Evolutionary conservation across 2,113 vertebrate genomes (phyloP).

Genomic region (Delphinus delphis): DNA sequence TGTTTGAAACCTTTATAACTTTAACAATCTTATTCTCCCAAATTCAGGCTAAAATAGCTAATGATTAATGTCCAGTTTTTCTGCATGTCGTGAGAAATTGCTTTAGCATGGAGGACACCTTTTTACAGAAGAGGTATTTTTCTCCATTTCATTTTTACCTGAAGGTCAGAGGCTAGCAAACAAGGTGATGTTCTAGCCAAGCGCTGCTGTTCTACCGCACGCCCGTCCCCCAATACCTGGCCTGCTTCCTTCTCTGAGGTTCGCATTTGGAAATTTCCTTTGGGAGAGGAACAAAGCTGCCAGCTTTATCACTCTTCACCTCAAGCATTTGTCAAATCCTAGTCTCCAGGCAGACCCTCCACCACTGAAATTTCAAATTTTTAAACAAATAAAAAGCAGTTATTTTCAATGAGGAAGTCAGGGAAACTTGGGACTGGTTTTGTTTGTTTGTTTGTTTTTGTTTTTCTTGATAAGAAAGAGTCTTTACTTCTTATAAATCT

Average conservation of each 20-base stretch:
- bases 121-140: background rate
- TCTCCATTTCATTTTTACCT: background rate
- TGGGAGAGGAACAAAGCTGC: background rate
- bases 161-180: background rate
- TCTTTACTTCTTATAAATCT: background rate
- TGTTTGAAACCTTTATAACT: background rate
- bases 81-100: background rate
- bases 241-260: background rate
- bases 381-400: background rate
- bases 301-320: background rate
- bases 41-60: background rate
- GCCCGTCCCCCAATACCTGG: rapidly evolving
- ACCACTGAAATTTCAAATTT: background rate
- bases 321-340: background rate
- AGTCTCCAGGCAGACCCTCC: background rate
- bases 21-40: background rate
- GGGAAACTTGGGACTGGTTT: background rate
- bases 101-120: background rate
- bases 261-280: background rate
- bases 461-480: background rate
- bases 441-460: too few species aligned
- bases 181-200: background rate
- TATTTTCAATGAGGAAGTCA: background rate
- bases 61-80: background rate
- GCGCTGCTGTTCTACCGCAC: rapidly evolving